phyloP scores from a whole-genome alignment of 1,140 invertebrate species.

The Drosophila jambulina region DNA sequence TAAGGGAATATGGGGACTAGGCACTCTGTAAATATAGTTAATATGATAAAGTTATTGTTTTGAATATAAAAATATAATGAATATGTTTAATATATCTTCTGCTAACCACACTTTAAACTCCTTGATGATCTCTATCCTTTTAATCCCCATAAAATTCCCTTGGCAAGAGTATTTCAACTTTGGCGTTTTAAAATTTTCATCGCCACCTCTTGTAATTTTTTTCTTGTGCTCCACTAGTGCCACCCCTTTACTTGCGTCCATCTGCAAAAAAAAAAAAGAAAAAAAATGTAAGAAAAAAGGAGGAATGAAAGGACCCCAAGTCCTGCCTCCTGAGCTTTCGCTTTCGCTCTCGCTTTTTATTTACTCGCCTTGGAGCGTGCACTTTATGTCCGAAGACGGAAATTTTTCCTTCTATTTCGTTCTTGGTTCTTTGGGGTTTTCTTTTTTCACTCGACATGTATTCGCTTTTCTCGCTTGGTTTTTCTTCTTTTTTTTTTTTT shows the following conservation, averaged over 20 bases:
- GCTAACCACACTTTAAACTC: no score
- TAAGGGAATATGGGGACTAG: not conserved
- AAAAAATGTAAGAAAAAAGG: constrained; percentile 11
- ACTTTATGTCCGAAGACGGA: constrained; percentile 52
- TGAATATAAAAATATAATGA: not conserved
- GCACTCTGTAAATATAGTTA: no score
- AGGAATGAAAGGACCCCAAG: constrained; percentile 14
- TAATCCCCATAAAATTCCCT: not conserved
- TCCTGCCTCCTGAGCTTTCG: constrained; percentile 18
- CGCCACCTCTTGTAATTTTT: not conserved
- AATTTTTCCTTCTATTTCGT: constrained; percentile 32
- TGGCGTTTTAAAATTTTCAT: not conserved
- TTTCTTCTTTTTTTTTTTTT: not conserved
- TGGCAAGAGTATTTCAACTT: not conserved
- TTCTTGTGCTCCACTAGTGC: constrained; percentile 44
- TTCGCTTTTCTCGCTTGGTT: constrained; percentile 29
- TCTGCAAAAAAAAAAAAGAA: constrained; percentile 19
- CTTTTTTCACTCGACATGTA: constrained; percentile 35
- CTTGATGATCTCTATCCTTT: not conserved
- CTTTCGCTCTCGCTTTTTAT: constrained; percentile 48
- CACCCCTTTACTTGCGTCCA: constrained; percentile 74
- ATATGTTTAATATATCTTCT: not conserved
- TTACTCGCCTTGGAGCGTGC: constrained; percentile 61
- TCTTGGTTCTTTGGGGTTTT: constrained; percentile 11
- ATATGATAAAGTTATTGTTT: not conserved